A percentile compares a stretch with the other conserved stretches of the same genome.
Evolutionary conservation across 2,888 invertebrate species (phyloP).

Genomic region (Candidula unifasciata): DNA sequence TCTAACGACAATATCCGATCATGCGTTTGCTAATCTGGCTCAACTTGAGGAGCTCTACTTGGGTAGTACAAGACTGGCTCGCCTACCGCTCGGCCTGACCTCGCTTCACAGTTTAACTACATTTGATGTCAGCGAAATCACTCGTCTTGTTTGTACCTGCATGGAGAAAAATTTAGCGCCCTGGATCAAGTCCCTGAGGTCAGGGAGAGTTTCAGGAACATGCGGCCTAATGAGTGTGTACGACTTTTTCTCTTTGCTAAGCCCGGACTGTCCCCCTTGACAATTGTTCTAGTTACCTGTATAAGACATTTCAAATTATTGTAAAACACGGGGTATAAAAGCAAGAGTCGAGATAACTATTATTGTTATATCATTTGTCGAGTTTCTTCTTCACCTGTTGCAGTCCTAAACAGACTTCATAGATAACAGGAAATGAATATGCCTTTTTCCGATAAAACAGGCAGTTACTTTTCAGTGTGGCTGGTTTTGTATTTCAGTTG

Average conservation of each 20-base stretch:
- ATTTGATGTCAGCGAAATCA: neutral
- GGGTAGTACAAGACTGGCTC: neutral
- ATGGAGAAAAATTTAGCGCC: neutral
- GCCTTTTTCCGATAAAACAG: too few species aligned
- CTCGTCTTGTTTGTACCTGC: neutral
- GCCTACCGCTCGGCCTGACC: neutral
- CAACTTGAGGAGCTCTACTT: neutral
- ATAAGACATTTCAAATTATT: too few species aligned
- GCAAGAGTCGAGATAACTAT: too few species aligned
- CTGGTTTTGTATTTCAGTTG: too few species aligned
- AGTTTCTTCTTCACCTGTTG: too few species aligned
- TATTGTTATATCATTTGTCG: too few species aligned
- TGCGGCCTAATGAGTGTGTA: neutral
- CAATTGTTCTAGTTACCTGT: neutral
- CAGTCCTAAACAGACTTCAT: too few species aligned
- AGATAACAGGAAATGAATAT: too few species aligned
- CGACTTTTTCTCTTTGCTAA: neutral
- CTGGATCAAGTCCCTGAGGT: neutral
- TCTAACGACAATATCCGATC: neutral
- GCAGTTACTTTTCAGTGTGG: too few species aligned
- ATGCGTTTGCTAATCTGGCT: neutral
- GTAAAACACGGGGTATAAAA: too few species aligned
- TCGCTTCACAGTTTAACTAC: neutral
- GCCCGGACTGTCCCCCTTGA: neutral
- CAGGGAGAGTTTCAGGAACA: neutral